These are phyloP conservation scores for Bufo gargarizans DNA, from an alignment of 2,113 vertebrate species.

Conservation along the genomic window DNA sequence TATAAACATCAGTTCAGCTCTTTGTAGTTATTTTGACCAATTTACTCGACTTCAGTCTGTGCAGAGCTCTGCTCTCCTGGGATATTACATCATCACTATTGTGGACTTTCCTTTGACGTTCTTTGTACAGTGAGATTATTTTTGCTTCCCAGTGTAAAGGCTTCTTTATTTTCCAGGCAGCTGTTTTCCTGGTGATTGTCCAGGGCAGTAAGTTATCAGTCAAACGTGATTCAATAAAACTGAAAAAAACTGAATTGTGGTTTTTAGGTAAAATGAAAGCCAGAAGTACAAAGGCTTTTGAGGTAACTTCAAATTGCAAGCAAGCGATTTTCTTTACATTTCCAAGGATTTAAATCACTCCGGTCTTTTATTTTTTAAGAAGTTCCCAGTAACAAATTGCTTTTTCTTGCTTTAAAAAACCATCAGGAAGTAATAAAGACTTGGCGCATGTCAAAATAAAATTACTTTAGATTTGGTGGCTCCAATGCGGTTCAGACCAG, in stretches of 20 bases:
- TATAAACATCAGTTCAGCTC: not conserved
- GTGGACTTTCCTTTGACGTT: slow-evolving; percentile 4
- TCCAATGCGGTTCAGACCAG: not conserved
- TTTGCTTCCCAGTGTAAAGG: slow-evolving; percentile 17
- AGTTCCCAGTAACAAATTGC: slow-evolving; percentile 12
- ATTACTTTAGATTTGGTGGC: not conserved
- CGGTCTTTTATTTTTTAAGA: not conserved
- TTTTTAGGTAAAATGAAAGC: not conserved
- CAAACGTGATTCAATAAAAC: slow-evolving; percentile 9
- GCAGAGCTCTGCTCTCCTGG: not conserved
- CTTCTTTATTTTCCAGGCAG: slow-evolving; percentile 19
- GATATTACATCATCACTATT: slow-evolving; percentile 16
- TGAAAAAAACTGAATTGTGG: slow-evolving; percentile 6
- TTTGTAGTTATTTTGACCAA: not conserved
- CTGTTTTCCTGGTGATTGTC: slow-evolving; percentile 13
- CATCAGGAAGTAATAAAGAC: slow-evolving; percentile 4
- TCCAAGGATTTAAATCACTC: slow-evolving; percentile 1
- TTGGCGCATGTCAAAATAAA: slow-evolving; percentile 24
- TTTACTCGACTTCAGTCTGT: not conserved
- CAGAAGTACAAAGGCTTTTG: slow-evolving; percentile 45
- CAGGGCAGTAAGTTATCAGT: slow-evolving; percentile 38
- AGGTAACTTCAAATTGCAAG: slow-evolving; percentile 24
- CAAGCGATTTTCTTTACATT: not conserved
- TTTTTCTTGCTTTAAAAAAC: slow-evolving; percentile 22
- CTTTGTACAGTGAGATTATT: slow-evolving; percentile 14